Evolutionary conservation across 2,113 vertebrate genomes (phyloP).

Genomic region (Megaceryle torquata): DNA sequence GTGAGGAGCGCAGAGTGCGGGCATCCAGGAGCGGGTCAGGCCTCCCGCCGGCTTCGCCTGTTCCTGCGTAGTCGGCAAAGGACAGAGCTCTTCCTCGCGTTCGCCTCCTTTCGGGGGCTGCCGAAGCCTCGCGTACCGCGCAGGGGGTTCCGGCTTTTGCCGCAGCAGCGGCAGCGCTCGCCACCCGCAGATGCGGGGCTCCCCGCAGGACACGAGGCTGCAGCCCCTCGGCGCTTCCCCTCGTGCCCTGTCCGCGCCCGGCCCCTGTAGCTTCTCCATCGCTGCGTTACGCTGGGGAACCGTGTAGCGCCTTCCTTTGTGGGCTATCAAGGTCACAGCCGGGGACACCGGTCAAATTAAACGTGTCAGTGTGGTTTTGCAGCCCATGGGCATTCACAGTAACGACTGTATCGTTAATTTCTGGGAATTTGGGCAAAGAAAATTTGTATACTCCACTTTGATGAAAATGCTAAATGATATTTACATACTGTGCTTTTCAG

Average conservation of each 20-base stretch:
- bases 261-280: neutral
- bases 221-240: too few relatives aligned
- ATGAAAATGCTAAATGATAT: rapidly evolving
- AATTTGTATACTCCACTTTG: rapidly evolving
- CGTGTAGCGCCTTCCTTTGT: neutral
- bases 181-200: neutral
- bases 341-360: rapidly evolving
- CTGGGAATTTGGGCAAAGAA: rapidly evolving
- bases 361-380: rapidly evolving
- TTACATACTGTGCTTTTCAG: rapidly evolving
- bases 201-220: neutral
- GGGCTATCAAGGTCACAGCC: too few relatives aligned
- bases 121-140: rapidly evolving
- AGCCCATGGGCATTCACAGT: rapidly evolving
- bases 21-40: neutral
- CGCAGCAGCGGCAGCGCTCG: neutral
- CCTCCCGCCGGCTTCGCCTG: neutral
- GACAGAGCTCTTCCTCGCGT: neutral
- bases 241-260: neutral
- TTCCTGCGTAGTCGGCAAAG: neutral
- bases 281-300: neutral
- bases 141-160: neutral
- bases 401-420: rapidly evolving
- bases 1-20: conserved; percentile 67
- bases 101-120: neutral